phyloP scores from a whole-genome alignment of 2,113 vertebrate species.

The Otocyon megalotis region DNA sequence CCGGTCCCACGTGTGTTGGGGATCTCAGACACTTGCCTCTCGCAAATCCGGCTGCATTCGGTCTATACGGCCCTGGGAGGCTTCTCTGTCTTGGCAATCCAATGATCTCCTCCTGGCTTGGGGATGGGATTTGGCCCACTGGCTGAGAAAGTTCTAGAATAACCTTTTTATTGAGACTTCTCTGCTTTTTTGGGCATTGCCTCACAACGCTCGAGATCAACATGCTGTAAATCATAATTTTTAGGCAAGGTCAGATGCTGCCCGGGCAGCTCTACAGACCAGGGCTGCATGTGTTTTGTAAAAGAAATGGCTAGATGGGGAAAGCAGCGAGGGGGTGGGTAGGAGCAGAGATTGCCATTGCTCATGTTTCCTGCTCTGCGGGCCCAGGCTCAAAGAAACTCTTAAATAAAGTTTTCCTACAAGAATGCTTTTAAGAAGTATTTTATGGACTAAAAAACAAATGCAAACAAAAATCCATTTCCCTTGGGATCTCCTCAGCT shows the following conservation, averaged over 20 bases:
- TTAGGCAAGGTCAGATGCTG: neutral
- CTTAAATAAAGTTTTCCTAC: neutral
- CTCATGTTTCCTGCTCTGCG: neutral
- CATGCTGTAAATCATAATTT: neutral
- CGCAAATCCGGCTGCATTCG: neutral
- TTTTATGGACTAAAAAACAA: neutral
- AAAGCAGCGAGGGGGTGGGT: neutral
- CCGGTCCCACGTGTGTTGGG: rapidly evolving
- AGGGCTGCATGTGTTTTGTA: neutral
- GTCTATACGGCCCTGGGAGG: neutral
- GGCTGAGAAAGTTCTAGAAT: neutral
- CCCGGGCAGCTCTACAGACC: neutral
- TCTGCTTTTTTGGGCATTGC: neutral
- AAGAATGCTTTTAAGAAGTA: conserved; percentile 25
- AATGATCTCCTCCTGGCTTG: neutral
- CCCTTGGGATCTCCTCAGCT: neutral
- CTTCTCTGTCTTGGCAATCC: neutral
- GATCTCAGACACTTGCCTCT: neutral
- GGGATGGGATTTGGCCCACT: neutral
- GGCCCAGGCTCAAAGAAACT: neutral
- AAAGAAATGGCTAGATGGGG: neutral
- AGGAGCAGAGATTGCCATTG: neutral
- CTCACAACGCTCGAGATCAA: neutral
- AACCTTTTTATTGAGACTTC: neutral
- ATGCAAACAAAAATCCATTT: neutral